phyloP scores from a whole-genome alignment of 2,888 invertebrate genomes.

The Phasia obesa region DNA sequence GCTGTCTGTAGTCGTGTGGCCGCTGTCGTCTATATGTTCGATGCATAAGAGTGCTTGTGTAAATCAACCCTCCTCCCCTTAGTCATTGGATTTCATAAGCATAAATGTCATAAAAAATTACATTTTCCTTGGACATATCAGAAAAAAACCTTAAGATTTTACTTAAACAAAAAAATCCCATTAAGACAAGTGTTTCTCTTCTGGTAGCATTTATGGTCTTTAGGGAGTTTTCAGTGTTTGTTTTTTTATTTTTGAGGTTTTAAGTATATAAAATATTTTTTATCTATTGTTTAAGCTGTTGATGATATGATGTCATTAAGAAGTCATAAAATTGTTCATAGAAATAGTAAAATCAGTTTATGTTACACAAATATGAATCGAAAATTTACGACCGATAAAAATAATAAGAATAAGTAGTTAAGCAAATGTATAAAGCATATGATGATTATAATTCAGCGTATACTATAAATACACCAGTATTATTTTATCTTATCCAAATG shows the following conservation, averaged over 20 bases:
- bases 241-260: neutral
- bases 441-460: neutral
- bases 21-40: too few species aligned
- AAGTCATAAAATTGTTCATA: conserved; percentile 66
- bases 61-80: conserved; percentile 48
- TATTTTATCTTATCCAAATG: too few species aligned
- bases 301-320: conserved; percentile 71
- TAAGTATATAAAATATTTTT: conserved; percentile 20
- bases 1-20: too few species aligned
- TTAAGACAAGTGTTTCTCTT: conserved; percentile 63
- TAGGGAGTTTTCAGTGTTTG: conserved; percentile 63
- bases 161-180: conserved; percentile 51
- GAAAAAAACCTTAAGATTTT: conserved; percentile 45
- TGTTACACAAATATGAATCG: conserved; percentile 17
- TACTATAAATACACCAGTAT: too few species aligned
- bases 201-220: conserved; percentile 64
- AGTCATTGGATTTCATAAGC: conserved; percentile 70
- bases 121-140: conserved; percentile 52
- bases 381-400: conserved; percentile 47
- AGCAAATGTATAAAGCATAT: conserved; percentile 7
- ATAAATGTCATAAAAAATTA: conserved; percentile 73
- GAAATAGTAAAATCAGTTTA: conserved; percentile 28
- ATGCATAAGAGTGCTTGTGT: conserved; percentile 28
- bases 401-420: neutral
- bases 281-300: conserved; percentile 65